Evolutionary conservation across 2,888 invertebrate genomes (phyloP), one percentile per base, ranked within the genome.

Genomic region (Rhimphoctona megacephalus): DNA sequence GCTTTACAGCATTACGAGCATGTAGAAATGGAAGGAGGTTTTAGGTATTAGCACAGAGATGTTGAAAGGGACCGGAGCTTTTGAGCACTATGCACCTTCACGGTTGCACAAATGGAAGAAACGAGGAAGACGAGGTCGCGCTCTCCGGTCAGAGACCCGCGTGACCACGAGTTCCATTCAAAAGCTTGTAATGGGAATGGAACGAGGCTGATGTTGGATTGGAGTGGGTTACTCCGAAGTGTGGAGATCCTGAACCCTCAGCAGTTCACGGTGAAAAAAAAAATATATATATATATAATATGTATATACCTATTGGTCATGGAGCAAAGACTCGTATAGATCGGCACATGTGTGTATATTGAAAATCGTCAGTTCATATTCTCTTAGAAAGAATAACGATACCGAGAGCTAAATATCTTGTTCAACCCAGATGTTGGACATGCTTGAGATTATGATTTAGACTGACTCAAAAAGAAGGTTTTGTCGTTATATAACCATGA

Each of bases 361-460:
- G 22, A 36, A 52, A 30, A 25, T 64, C 33, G 64, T 43, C 2
- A 61, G 19, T 33, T 17, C 36, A 72, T 66, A 43, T 64, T 74
- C 49, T 70, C 36, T n/a, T 9, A 52, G 66, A 66, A 70, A 43
- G 70, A 67, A 82, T 54, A 22, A 57, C 66, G 81, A 79, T 82
- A 82, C 52, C 76, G 11, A 70, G 61, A n/a, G 36, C 22, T 36
- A 76, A 82, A 46, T 22, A 64, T 79, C 64, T 73, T 49, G 77
- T 86, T 69, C 57, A 61, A 61, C 43, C 57, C 86, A 82, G 83
- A 85, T 88, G 87, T 82, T 85, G 70, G 67, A 46, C 81, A 82
- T 85, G 76, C 81, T 74, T 36, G 22, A 69, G 77, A 82, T 81
- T 67, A 86, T 88, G 88, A 89, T 88, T 85, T 86, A 87, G 80